Base-by-base conservation (phyloP, 2,113 vertebrate species). In the Dromas ardeola region DNA sequence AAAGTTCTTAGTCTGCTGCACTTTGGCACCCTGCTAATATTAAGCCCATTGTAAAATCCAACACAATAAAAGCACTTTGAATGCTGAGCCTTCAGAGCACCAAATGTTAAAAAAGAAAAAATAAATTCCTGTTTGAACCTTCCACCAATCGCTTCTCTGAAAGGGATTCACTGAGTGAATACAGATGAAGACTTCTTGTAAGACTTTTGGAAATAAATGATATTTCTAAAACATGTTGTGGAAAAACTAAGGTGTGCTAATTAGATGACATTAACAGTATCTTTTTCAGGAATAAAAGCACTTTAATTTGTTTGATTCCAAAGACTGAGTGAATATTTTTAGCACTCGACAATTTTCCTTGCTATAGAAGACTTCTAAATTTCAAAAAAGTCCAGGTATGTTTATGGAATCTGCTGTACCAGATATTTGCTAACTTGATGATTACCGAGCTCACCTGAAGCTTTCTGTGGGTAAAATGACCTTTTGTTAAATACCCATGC, bases 1-100 rank as follows among this genome's bases (percentile, higher is more conserved):
- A 94, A 98, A 98, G 97, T 98, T 98, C 96, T 95, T 96, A 97
- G 92, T 93, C 96, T 97, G 96, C 97, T 97, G 96, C 96, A 97
- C 98, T 97, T 96, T 97, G 98, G 98, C 98, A 97, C 96, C 98
- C 97, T 34, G 98, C 97, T 97, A 97, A 98, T 97, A 97, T 97
- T 98, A 98, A 98, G 97, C 95, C 97, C 94, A 98, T 98, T 98
- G 97, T 98, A 98, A 98, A 98, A 97, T 96, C 95, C 96, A 96
- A 96, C 96, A 97, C 97, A 98, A 98, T 97, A 97, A 97, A 96
- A 97, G 95, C 97, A 98, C 98, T 98, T 97, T 98, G 98, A 97
- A 98, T 97, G 97, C 96, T 93, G 96, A 97, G 97, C 91, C 95
- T 97, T 97, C 96, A 93, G 95, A 98, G 96, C 96, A 98, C 97